Evolutionary conservation across 2,888 invertebrate genomes (phyloP).

Genomic region (Eulithis testata): DNA sequence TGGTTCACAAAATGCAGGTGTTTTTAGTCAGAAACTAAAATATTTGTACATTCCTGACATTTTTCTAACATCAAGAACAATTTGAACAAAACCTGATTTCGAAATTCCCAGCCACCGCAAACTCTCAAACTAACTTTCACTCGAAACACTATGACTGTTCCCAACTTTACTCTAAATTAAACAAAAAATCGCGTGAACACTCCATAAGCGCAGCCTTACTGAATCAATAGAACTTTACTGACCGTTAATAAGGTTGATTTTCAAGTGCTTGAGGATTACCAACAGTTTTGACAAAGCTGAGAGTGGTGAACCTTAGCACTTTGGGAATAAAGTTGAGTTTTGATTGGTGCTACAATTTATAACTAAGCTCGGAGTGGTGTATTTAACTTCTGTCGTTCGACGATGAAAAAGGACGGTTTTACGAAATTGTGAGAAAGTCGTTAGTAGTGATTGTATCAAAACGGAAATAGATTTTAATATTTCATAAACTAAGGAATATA

Average conservation of each 20-base stretch:
- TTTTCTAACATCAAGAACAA: conserved; percentile 18
- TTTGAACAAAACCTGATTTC: conserved; percentile 18
- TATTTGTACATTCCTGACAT: conserved; percentile 4
- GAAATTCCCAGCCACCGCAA: conserved; percentile 13
- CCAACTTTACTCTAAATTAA: conserved; percentile 26
- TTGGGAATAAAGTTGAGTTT: conserved; percentile 6
- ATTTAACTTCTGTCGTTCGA: conserved; percentile 30
- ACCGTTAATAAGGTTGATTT: conserved; percentile 18
- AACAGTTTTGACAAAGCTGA: background rate
- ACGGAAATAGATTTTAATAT: background rate
- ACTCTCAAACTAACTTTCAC: conserved; percentile 22
- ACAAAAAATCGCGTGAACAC: conserved; percentile 28
- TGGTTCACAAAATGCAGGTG: no score
- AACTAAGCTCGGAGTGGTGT: conserved; percentile 16
- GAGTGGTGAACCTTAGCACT: background rate
- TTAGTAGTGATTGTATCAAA: conserved; percentile 19
- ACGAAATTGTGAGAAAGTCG: conserved; percentile 27
- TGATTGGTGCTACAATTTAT: conserved; percentile 23
- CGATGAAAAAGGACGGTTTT: conserved; percentile 24
- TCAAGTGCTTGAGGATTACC: conserved; percentile 9
- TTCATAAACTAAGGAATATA: background rate
- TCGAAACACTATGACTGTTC: conserved; percentile 19
- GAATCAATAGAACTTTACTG: conserved; percentile 14
- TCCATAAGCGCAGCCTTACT: conserved; percentile 12
- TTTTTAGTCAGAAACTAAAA: conserved; percentile 1